phyloP scores from a whole-genome alignment of 1,140 invertebrate genomes.

The Cylas formicarius region DNA sequence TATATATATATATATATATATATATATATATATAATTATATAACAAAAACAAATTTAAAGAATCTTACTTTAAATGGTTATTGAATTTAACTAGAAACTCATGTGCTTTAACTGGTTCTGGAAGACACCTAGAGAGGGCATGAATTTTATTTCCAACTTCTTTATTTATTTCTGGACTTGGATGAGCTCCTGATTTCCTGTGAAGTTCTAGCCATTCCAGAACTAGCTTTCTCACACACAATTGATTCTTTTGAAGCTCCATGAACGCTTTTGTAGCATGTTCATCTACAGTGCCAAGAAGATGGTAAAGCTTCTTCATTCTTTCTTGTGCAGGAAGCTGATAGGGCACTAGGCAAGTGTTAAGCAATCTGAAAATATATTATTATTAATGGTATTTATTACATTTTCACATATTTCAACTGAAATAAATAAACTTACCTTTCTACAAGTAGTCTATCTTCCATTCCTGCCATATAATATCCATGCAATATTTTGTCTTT shows the following conservation, averaged over 20 bases:
- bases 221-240: slow-evolving; percentile 66
- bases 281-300: slow-evolving; percentile 88
- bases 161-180: slow-evolving; percentile 58
- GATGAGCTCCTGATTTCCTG: slow-evolving; percentile 52
- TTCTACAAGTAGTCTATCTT: slow-evolving; percentile 83
- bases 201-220: slow-evolving; percentile 79
- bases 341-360: slow-evolving; percentile 93
- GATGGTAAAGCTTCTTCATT: slow-evolving; percentile 91
- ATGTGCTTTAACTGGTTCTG: slow-evolving; percentile 85
- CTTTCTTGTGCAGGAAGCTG: slow-evolving; percentile 75
- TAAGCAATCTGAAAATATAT: slow-evolving; percentile 55
- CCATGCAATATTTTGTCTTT: slow-evolving; percentile 96
- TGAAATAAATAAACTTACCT: slow-evolving; percentile 39
- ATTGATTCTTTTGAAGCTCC: slow-evolving; percentile 88
- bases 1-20: too few relatives aligned
- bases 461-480: slow-evolving; percentile 75
- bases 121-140: slow-evolving; percentile 66
- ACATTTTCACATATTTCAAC: neutral
- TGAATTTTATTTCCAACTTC: slow-evolving; percentile 50
- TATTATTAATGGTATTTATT: too few relatives aligned
- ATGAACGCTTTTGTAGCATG: slow-evolving; percentile 94
- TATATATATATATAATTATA: too few relatives aligned
- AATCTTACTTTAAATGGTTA: slow-evolving; percentile 61
- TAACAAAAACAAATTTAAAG: too few relatives aligned
- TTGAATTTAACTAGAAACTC: slow-evolving; percentile 90